Percentiles rank a stretch among this genome's conserved stretches.
Evolutionary conservation across 1,140 invertebrate genomes (phyloP).

Genomic region (Sminthurides bifidus): DNA sequence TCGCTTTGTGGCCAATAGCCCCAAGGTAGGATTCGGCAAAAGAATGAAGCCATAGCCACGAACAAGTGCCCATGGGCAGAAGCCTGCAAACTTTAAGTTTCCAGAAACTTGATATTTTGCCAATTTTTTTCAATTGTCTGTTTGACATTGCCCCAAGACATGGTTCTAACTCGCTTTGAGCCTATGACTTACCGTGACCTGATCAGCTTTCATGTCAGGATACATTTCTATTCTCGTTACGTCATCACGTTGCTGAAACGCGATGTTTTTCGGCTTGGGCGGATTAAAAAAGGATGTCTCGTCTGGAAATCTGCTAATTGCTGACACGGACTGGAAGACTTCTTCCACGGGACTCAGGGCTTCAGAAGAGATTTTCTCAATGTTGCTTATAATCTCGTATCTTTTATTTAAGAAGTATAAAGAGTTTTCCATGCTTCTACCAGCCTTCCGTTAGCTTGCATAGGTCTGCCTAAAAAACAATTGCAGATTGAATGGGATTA

Average conservation of each 20-base stretch:
- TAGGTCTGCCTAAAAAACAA: constrained; percentile 47
- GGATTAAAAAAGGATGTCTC: constrained; percentile 34
- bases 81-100: constrained; percentile 48
- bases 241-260: no score
- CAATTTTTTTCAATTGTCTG: not conserved
- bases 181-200: constrained; percentile 7
- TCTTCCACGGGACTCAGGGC: constrained; percentile 14
- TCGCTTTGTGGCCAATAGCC: constrained; percentile 38
- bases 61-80: constrained; percentile 49
- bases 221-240: constrained; percentile 1
- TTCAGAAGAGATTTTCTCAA: constrained; percentile 42
- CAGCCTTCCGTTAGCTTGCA: constrained; percentile 48
- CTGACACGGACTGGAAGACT: not conserved
- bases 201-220: constrained; percentile 6
- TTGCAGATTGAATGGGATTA: not conserved
- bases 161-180: constrained; percentile 36
- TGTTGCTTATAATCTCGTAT: constrained; percentile 42
- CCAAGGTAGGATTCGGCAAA: constrained; percentile 52
- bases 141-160: constrained; percentile 37
- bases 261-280: constrained; percentile 1
- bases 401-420: constrained; percentile 48
- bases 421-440: constrained; percentile 49
- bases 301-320: not conserved
- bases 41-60: constrained; percentile 47
- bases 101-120: not conserved